Evolutionary conservation across 1,140 invertebrate species (phyloP).

Genomic region (Elysia chlorotica): DNA sequence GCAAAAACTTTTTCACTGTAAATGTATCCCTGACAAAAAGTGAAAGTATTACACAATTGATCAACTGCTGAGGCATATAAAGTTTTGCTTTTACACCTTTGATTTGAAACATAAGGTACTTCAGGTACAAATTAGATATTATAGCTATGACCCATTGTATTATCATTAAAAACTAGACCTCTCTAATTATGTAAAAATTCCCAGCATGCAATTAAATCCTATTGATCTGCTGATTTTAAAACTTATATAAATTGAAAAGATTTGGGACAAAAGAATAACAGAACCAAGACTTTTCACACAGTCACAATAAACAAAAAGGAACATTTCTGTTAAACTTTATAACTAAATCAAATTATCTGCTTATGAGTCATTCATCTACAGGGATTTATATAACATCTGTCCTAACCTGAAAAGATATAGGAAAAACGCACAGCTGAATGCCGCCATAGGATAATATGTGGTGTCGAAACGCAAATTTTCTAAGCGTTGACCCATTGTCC

Average conservation of each 20-base stretch:
- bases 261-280: neutral
- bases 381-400: neutral
- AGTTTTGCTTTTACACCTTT: no score
- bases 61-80: no score
- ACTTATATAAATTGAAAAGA: neutral
- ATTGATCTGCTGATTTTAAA: no score
- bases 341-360: neutral
- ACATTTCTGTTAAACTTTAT: neutral
- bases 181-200: no score
- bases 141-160: no score
- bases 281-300: neutral
- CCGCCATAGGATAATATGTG: constrained; percentile 42
- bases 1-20: no score
- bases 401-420: constrained; percentile 38
- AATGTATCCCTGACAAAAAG: no score
- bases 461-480: constrained; percentile 30
- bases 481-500: constrained; percentile 26
- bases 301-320: neutral
- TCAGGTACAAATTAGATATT: no score
- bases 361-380: neutral
- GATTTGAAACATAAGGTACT: no score
- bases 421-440: constrained; percentile 38
- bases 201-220: no score
- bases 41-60: no score
- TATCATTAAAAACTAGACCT: no score